Evolutionary conservation across 2,113 vertebrate species (phyloP).

Genomic region (Nothocercus julius): DNA sequence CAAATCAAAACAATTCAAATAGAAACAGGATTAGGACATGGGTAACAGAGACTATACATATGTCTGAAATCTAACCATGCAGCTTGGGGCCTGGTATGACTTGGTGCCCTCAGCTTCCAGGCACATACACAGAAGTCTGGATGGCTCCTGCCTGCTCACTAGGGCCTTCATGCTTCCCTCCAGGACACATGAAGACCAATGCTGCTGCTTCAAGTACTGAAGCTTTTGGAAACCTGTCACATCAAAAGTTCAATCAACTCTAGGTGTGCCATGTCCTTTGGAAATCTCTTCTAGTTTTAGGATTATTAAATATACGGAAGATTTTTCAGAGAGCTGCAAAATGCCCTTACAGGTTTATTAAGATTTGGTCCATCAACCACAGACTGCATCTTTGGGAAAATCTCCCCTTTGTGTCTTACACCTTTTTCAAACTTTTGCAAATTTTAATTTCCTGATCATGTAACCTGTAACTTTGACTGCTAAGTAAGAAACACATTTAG

Average conservation of each 20-base stretch:
- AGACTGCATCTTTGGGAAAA: not conserved
- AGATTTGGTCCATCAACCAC: not conserved
- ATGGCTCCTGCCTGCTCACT: not conserved
- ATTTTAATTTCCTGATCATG: not conserved
- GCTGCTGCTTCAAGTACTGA: not conserved
- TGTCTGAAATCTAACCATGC: not conserved
- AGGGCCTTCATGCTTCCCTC: rapidly evolving
- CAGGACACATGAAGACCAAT: not conserved
- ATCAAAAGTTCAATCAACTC: not conserved
- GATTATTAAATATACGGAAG: not conserved
- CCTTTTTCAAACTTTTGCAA: not conserved
- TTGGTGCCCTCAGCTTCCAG: not conserved
- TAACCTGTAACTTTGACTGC: not conserved
- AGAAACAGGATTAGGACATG: not conserved
- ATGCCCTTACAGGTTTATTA: not conserved
- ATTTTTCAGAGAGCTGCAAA: not conserved
- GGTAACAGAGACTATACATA: not conserved
- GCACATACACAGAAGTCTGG: not conserved
- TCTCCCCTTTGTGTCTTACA: not conserved
- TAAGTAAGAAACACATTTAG: not conserved
- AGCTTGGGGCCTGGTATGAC: not conserved
- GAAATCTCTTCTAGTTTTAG: not conserved
- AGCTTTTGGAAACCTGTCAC: not conserved
- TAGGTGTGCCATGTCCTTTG: not conserved
- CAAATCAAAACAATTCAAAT: not conserved